Base-by-base conservation (phyloP, 2,797 vertebrate species). In the Peromyscus nudipes region DNA sequence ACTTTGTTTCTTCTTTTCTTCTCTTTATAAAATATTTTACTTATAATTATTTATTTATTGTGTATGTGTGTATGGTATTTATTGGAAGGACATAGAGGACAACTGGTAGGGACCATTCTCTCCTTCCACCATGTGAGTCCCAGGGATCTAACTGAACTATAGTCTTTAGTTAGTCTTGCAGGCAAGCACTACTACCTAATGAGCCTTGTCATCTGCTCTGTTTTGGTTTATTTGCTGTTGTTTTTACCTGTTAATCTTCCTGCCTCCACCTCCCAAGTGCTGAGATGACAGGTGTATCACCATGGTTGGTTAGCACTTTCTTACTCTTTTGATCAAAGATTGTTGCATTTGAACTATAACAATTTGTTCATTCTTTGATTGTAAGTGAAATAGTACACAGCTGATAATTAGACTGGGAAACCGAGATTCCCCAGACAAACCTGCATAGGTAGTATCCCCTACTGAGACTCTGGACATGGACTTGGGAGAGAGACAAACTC, bases 301-400 rank as follows among this genome's bases (percentile, higher is more conserved):
- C 65, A 14, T 60, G 52, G 10, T 40, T 88, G 11, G 27, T 29
- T 89, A 76, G 14, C 34, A 89, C 52, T 62, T 87, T 80, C n/a
- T 67, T 65, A 82, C 40, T 88, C 34, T 80, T 95, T 86, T 79
- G 75, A 83, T 92, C 46, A 88, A n/a, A 85, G 49, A 25, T 91
- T 89, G 64, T 23, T 43, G 2, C 37, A 82, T 27, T 97, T 82
- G 46, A 85, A 55, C 64, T 91, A 55, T 79, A 69, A 34, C 80
- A 25, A 88, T 95, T 89, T 60, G 27, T 88, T 95, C 57, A 80
- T 93, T 95, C 4, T 76, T 93, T 76, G 27, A 62, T 82, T 95
- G 23, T n/a, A 80, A 95, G 79, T 52, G 19, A 89, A 95, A 82
- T 37, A n/a, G 3, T 60, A 12, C 25, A 31, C 16, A 89, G 6